A percentile compares a stretch with the other conserved stretches of the same genome.
These are phyloP conservation scores for Hemiscyllium ocellatum DNA, from an alignment of 2,113 vertebrate species.

Conservation along the genomic window DNA sequence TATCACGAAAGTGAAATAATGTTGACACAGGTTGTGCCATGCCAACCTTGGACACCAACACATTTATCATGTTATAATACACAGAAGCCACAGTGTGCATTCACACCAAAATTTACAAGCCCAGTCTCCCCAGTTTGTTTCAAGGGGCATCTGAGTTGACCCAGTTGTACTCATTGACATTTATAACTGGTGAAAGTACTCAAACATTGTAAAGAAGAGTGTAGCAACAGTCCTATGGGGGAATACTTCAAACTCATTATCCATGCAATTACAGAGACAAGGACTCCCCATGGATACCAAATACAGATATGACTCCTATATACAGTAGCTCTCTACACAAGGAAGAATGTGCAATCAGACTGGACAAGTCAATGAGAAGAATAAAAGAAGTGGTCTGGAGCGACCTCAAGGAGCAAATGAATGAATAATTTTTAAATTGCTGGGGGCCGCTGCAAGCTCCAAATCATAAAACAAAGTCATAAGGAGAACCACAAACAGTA, in stretches of 20 bases:
- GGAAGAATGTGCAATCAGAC: too few relatives aligned
- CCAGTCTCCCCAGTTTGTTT: neutral
- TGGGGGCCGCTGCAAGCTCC: neutral
- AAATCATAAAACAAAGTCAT: neutral
- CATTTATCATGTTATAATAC: neutral
- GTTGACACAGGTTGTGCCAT: neutral
- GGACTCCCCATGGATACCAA: too few relatives aligned
- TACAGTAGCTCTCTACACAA: too few relatives aligned
- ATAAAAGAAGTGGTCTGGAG: too few relatives aligned
- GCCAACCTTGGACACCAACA: neutral
- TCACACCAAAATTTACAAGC: neutral
- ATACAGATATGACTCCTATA: too few relatives aligned
- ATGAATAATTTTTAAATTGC: neutral
- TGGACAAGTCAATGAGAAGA: too few relatives aligned
- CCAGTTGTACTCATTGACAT: neutral
- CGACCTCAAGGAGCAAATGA: too few relatives aligned
- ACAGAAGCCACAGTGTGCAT: neutral
- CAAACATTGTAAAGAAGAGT: neutral
- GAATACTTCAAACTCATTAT: too few relatives aligned
- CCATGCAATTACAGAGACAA: too few relatives aligned
- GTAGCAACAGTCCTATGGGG: neutral
- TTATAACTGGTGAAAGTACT: neutral
- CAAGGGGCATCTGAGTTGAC: neutral
- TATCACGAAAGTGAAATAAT: neutral
- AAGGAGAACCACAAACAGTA: neutral